Evolutionary conservation across 2,113 vertebrate genomes (phyloP).

Genomic region (Toxotes jaculatrix): DNA sequence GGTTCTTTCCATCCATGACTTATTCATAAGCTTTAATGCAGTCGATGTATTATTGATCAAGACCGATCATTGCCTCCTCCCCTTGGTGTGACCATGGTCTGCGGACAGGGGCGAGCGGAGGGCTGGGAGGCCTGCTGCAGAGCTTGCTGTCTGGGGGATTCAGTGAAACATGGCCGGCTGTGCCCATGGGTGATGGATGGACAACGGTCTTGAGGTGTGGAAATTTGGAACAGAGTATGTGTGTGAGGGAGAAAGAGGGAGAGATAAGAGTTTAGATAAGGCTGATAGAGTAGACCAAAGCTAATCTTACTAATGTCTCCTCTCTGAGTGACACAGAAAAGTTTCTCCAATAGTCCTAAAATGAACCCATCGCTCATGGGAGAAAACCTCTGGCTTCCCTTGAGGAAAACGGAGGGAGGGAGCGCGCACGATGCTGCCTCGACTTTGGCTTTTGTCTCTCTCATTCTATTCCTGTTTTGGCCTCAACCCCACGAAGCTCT

Average conservation of each 20-base stretch:
- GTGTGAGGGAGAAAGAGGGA: slow-evolving; percentile 3
- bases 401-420: slow-evolving; percentile 28
- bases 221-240: slow-evolving; percentile 13
- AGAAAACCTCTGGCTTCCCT: slow-evolving; percentile 41
- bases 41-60: slow-evolving; percentile 83
- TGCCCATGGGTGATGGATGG: slow-evolving; percentile 58
- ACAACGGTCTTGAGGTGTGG: slow-evolving; percentile 21
- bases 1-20: slow-evolving; percentile 72
- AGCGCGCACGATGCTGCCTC: slow-evolving; percentile 22
- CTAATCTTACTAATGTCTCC: slow-evolving; percentile 66
- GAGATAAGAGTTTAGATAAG: slow-evolving; percentile 43
- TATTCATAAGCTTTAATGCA: slow-evolving; percentile 82
- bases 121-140: slow-evolving; percentile 19
- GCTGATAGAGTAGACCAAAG: slow-evolving; percentile 51
- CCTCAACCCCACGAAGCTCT: slow-evolving; percentile 35
- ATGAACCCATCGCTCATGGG: slow-evolving; percentile 63
- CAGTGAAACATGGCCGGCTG: neutral
- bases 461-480: slow-evolving; percentile 55
- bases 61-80: slow-evolving; percentile 72
- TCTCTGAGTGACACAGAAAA: slow-evolving; percentile 40
- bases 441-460: slow-evolving; percentile 61
- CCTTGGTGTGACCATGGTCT: slow-evolving; percentile 64
- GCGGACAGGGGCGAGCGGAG: slow-evolving; percentile 42
- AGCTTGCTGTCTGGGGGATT: slow-evolving; percentile 16
- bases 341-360: slow-evolving; percentile 42